Evolutionary conservation across 2,113 vertebrate genomes (phyloP).

Genomic region (Oryzias melastigma): DNA sequence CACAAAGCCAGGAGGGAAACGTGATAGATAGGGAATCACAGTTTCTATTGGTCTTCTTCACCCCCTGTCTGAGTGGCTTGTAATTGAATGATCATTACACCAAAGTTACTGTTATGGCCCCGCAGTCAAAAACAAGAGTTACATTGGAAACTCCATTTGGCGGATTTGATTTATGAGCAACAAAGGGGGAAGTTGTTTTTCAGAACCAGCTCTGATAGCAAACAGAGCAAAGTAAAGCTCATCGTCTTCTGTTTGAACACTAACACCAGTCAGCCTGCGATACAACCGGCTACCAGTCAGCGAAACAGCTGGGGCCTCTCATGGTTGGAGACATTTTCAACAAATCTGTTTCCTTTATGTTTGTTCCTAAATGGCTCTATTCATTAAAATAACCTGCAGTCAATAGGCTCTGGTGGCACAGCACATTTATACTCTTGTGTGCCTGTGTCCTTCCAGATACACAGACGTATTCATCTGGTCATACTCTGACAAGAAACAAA

Average conservation of each 20-base stretch:
- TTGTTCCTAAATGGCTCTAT: conserved; percentile 65
- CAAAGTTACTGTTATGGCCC: conserved; percentile 54
- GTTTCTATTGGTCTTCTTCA: conserved; percentile 39
- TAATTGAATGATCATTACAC: conserved; percentile 71
- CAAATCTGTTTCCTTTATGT: conserved; percentile 68
- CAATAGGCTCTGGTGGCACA: conserved; percentile 48
- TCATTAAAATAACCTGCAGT: conserved; percentile 69
- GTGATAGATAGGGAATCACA: conserved; percentile 49
- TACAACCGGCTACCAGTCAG: conserved; percentile 48
- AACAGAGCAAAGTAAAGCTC: conserved; percentile 67
- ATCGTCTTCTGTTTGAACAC: conserved; percentile 61
- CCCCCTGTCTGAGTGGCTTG: conserved; percentile 50
- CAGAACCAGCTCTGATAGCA: conserved; percentile 58
- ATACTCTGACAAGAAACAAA: conserved; percentile 28
- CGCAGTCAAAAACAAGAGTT: conserved; percentile 48
- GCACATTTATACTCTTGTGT: conserved; percentile 61
- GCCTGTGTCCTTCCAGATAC: conserved; percentile 33
- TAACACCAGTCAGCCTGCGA: conserved; percentile 46
- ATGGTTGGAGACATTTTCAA: conserved; percentile 68
- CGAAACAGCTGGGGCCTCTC: conserved; percentile 67
- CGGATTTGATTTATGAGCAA: conserved; percentile 73
- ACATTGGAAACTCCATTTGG: conserved; percentile 63
- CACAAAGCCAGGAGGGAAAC: conserved; percentile 23
- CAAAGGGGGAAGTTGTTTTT: conserved; percentile 56
- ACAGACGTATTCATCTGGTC: conserved; percentile 32